Conservation (phyloP, 2,888 invertebrate genomes). For the Netelia fuscicornis region DNA sequence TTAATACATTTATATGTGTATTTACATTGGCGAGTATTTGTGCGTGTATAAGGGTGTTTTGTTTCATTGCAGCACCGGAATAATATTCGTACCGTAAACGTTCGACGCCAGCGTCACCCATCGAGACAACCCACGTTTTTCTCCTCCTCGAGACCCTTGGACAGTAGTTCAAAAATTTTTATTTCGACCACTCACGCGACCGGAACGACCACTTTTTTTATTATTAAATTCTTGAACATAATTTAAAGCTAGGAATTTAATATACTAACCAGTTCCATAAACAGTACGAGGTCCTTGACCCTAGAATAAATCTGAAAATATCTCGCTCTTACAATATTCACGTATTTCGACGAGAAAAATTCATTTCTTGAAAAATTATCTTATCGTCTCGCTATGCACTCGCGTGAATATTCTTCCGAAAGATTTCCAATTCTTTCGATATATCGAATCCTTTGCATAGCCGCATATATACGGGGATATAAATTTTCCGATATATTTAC, state of each 20-base stretch:
- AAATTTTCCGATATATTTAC: background rate
- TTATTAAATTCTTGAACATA: no score
- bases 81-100: slow-evolving; percentile 10
- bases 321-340: no score
- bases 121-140: background rate
- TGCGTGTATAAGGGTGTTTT: slow-evolving; percentile 30
- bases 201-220: no score
- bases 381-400: background rate
- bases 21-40: no score
- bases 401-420: background rate
- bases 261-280: no score
- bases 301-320: no score
- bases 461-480: background rate
- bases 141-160: background rate
- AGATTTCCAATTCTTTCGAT: background rate
- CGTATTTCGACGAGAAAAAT: background rate
- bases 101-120: slow-evolving; percentile 22
- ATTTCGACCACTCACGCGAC: slow-evolving; percentile 1
- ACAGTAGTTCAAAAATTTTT: background rate
- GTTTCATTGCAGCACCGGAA: slow-evolving; percentile 16
- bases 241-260: no score
- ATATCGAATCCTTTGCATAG: background rate
- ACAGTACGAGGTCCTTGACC: no score
- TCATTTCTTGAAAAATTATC: background rate
- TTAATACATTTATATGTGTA: background rate